phyloP scores from a whole-genome alignment of 2,113 vertebrate species.

The Upupa epops region DNA sequence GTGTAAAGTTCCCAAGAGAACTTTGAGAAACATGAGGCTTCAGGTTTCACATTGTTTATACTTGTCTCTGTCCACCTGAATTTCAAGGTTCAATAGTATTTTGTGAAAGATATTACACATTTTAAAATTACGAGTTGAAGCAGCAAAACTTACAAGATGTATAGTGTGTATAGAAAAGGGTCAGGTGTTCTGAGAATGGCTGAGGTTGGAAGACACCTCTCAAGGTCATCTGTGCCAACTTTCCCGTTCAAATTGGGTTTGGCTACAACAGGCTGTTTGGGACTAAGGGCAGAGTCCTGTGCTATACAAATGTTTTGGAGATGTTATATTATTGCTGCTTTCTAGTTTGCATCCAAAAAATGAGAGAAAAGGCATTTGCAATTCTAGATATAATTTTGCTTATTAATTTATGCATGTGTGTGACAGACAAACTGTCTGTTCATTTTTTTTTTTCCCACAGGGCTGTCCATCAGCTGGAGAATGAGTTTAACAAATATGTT shows the following conservation, averaged over 20 bases:
- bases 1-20: neutral
- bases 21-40: rapidly evolving
- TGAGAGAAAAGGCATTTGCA: neutral
- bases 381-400: neutral
- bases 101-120: rapidly evolving
- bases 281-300: rapidly evolving
- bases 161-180: neutral
- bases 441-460: neutral
- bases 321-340: neutral
- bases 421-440: neutral
- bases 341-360: neutral
- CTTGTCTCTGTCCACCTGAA: neutral
- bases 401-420: neutral
- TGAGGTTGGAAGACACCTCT: neutral
- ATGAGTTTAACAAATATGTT: constrained; percentile 4
- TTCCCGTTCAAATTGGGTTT: rapidly evolving
- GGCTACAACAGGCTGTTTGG: neutral
- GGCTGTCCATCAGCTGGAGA: neutral
- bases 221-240: neutral
- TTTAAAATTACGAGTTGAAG: neutral
- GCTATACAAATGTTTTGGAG: neutral
- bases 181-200: neutral
- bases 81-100: neutral
- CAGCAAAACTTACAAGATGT: neutral
- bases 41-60: neutral